phyloP scores from a whole-genome alignment of 2,888 invertebrate genomes.

The Sepioteuthis lessoniana region DNA sequence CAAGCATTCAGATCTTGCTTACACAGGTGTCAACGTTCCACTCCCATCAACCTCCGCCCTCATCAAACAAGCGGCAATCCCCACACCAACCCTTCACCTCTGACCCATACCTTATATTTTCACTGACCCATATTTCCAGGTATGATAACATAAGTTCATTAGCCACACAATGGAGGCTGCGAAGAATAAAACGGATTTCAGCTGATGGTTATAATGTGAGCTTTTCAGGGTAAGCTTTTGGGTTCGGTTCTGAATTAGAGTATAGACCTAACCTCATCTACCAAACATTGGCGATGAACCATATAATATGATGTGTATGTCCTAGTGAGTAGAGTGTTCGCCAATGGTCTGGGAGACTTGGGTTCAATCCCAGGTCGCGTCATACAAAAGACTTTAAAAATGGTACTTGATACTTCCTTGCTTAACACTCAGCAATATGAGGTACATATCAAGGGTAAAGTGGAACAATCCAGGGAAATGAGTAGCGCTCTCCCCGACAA shows the following conservation, averaged over 20 bases:
- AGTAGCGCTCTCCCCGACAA: too few relatives aligned
- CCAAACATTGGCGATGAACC: too few relatives aligned
- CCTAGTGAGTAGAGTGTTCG: too few relatives aligned
- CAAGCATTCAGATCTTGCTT: not conserved
- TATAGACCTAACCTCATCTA: not conserved
- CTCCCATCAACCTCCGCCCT: not conserved
- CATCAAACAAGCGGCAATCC: not conserved
- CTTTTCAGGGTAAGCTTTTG: not conserved
- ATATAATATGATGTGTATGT: too few relatives aligned
- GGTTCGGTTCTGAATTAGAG: not conserved
- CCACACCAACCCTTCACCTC: not conserved
- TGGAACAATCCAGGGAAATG: too few relatives aligned
- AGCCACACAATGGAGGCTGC: not conserved
- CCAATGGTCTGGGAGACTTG: too few relatives aligned
- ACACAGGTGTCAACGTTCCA: not conserved
- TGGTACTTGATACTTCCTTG: too few relatives aligned
- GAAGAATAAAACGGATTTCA: not conserved
- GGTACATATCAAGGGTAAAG: too few relatives aligned
- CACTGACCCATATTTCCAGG: not conserved
- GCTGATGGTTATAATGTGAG: not conserved
- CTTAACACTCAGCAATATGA: too few relatives aligned
- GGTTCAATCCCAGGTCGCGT: too few relatives aligned
- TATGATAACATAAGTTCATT: not conserved
- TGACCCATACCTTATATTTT: not conserved
- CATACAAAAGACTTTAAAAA: too few relatives aligned